Conservation (phyloP, 2,797 vertebrate genomes). For the Podarcis lilfordi region DNA sequence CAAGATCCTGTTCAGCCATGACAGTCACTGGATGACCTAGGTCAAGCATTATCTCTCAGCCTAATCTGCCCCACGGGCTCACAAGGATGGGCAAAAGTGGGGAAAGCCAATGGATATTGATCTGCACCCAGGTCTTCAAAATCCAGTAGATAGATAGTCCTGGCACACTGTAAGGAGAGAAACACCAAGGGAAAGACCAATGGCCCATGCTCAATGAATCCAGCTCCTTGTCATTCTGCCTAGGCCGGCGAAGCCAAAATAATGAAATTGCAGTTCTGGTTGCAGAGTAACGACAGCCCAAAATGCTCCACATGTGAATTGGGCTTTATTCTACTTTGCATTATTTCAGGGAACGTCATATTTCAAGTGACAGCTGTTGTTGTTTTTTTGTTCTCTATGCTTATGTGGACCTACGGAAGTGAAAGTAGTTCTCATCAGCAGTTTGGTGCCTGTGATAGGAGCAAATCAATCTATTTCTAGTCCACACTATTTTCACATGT, state of each 20-base stretch:
- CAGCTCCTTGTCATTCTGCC: not conserved
- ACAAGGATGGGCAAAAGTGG: not conserved
- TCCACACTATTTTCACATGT: not conserved
- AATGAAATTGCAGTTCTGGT: not conserved
- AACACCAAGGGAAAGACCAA: not conserved
- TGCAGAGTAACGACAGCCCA: not conserved
- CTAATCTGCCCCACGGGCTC: not conserved
- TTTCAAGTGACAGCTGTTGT: not conserved
- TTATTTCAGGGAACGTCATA: not conserved
- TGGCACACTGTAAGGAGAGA: not conserved
- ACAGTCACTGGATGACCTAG: not conserved
- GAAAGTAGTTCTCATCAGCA: not conserved
- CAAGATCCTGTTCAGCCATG: not conserved
- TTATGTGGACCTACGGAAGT: not conserved
- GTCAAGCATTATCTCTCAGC: too few species aligned
- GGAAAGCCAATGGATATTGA: not conserved
- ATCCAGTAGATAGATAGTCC: not conserved
- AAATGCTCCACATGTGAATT: not conserved
- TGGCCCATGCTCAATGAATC: not conserved
- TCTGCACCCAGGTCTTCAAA: not conserved
- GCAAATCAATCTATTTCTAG: not conserved
- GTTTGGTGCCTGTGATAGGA: not conserved
- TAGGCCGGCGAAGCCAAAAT: not conserved
- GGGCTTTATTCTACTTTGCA: conserved; percentile 1
- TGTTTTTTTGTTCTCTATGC: not conserved